These are phyloP conservation scores for Dipodomys merriami DNA, from an alignment of 2,113 vertebrate species.

Conservation along the genomic window DNA sequence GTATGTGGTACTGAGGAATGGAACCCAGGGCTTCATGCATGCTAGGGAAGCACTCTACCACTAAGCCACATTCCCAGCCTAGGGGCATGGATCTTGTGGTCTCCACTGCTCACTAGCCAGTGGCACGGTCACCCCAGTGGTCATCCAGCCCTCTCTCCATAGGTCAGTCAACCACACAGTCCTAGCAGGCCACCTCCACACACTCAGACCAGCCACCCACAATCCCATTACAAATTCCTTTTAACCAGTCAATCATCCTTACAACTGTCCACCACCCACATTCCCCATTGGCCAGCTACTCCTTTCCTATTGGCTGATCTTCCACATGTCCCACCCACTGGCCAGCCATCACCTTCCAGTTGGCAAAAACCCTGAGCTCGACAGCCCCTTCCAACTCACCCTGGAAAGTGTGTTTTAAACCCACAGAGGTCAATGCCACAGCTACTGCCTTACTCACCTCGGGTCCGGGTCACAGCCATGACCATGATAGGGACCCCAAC, in stretches of 20 bases:
- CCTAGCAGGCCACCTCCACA: background rate
- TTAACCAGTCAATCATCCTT: background rate
- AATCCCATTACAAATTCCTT: background rate
- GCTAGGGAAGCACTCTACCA: no score
- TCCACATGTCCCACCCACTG: background rate
- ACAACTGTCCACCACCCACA: background rate
- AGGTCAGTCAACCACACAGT: background rate
- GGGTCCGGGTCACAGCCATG: slow-evolving; percentile 92
- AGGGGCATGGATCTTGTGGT: background rate
- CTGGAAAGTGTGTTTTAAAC: background rate
- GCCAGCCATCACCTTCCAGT: background rate
- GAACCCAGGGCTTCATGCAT: no score
- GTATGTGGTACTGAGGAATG: no score
- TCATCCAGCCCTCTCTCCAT: background rate
- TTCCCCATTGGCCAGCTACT: background rate
- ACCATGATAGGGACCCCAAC: slow-evolving; percentile 96
- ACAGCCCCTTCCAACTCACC: background rate
- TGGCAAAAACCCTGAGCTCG: background rate
- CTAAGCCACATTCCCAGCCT: no score
- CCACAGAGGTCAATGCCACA: background rate
- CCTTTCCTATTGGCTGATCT: background rate
- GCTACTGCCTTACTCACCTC: slow-evolving; percentile 86
- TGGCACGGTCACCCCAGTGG: background rate
- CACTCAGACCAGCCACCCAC: background rate
- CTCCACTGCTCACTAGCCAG: background rate